Base-by-base conservation (phyloP, 2,888 invertebrate species). In the Smittia sp. region DNA sequence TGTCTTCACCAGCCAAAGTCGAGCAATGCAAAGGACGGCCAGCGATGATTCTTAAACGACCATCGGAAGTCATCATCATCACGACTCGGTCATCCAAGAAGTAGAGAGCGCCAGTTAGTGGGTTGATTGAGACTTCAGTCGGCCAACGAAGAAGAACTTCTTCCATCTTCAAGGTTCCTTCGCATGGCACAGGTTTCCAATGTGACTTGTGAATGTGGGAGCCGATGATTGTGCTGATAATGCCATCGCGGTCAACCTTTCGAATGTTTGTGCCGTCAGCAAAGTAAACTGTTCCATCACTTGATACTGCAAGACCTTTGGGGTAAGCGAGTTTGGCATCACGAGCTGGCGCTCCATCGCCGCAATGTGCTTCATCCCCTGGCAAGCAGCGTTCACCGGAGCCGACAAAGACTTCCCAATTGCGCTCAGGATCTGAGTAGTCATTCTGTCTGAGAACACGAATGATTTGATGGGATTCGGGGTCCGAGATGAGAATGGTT, bases 1-100 rank as follows among this genome's bases (percentile, higher is more conserved):
- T 22, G 77, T 94, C 93, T 76, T 90, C 91, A 0, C 90, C 90
- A 0, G 90, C 87, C 0, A 90, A 85, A 0, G 92, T 91, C 7
- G 93, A 93, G 79, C 98, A 98, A 79, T 97, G 96, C 0, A 96
- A 84, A 0, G 97, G 96, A 70, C 94, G 87, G 4, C 98, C 98
- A 2, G 96, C 97, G 15, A 97, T 91, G 0, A 97, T 94, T 77
- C 95, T 92, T 0, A 96, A 92, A 74, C 95, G 86, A 13, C 94
- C 93, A 81, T 96, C 96, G 0, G 92, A 89, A 1, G 96, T 96
- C 83, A 97, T 86, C 79, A 96, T 93, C 13, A 97, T 85, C 68
- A 94, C 93, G 92, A 96, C 94, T 79, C 96, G 96, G 79, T 96
- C 95, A 79, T 98, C 98, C 69, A 98, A 93, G 77, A 99, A 94